A percentile compares a stretch with the other conserved stretches of the same genome.
These are phyloP conservation scores for Monochamus saltuarius DNA, from an alignment of 1,140 invertebrate species.

Conservation along the genomic window DNA sequence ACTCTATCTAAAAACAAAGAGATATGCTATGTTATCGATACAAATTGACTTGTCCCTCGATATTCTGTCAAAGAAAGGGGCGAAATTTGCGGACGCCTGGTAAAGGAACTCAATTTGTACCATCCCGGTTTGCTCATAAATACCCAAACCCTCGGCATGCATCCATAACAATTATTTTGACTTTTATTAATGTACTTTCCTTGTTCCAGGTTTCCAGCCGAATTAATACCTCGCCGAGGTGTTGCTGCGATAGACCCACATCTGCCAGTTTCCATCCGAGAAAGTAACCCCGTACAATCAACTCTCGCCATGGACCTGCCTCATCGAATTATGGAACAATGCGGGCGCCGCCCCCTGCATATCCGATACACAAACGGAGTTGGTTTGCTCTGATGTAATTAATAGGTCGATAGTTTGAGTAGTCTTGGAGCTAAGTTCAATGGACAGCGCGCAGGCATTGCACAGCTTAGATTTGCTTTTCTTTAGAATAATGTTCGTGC, in stretches of 20 bases:
- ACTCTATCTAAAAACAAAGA: too few species aligned
- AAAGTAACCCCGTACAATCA: conserved; percentile 10
- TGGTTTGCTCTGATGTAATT: conserved; percentile 6
- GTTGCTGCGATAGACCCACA: not conserved
- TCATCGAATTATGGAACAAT: conserved; percentile 11
- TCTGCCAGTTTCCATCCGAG: conserved; percentile 2
- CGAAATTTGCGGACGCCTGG: too few species aligned
- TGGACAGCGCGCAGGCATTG: too few species aligned
- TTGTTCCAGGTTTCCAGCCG: conserved; percentile 7
- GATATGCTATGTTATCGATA: too few species aligned
- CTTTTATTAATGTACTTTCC: conserved; percentile 16
- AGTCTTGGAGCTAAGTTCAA: too few species aligned
- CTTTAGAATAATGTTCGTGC: too few species aligned
- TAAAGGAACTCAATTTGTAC: not conserved
- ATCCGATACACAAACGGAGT: not conserved
- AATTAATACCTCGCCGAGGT: conserved; percentile 1
- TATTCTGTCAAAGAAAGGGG: too few species aligned
- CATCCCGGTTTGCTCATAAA: conserved; percentile 3
- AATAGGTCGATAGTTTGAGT: not conserved
- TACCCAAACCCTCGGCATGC: not conserved
- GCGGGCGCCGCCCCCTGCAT: not conserved
- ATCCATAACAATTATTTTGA: conserved; percentile 11
- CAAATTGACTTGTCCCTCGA: too few species aligned
- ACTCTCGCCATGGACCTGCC: conserved; percentile 7
- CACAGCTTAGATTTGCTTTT: too few species aligned